Evolutionary conservation across 2,113 vertebrate species (phyloP).

Genomic region (Ictalurus punctatus): DNA sequence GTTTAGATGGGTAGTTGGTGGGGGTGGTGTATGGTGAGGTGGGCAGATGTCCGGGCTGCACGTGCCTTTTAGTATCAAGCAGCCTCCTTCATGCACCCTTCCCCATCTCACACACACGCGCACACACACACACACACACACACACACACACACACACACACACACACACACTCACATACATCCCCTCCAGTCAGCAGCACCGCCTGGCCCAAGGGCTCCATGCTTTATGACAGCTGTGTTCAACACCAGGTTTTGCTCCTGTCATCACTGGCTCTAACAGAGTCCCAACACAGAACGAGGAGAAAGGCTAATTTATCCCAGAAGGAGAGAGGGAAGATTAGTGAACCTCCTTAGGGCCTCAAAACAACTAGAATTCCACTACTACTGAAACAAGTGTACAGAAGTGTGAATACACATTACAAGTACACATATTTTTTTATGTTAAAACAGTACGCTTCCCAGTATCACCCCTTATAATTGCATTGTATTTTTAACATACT

Average conservation of each 20-base stretch:
- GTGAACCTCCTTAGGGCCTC: not conserved
- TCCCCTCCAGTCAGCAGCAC: conserved; percentile 38
- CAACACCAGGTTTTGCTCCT: conserved; percentile 36
- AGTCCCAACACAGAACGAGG: conserved; percentile 3
- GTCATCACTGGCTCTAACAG: conserved; percentile 21
- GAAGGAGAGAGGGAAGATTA: not conserved
- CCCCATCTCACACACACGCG: conserved; percentile 13
- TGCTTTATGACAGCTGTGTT: conserved; percentile 56
- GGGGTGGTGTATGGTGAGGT: conserved; percentile 47
- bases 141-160: not conserved
- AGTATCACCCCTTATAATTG: not conserved
- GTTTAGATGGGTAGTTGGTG: conserved; percentile 50
- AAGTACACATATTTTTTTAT: not conserved
- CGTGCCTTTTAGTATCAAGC: conserved; percentile 53
- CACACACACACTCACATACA: conserved; percentile 25
- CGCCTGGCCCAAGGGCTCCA: conserved; percentile 38
- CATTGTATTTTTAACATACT: not conserved
- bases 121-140: not conserved
- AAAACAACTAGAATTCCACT: not conserved
- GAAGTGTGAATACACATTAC: not conserved
- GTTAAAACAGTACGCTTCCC: not conserved
- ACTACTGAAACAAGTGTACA: not conserved
- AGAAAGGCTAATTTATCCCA: conserved; percentile 23
- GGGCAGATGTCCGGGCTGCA: conserved; percentile 61
- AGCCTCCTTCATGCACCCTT: conserved; percentile 29